Conservation (phyloP, 2,113 vertebrate species). For the Dascyllus trimaculatus region DNA sequence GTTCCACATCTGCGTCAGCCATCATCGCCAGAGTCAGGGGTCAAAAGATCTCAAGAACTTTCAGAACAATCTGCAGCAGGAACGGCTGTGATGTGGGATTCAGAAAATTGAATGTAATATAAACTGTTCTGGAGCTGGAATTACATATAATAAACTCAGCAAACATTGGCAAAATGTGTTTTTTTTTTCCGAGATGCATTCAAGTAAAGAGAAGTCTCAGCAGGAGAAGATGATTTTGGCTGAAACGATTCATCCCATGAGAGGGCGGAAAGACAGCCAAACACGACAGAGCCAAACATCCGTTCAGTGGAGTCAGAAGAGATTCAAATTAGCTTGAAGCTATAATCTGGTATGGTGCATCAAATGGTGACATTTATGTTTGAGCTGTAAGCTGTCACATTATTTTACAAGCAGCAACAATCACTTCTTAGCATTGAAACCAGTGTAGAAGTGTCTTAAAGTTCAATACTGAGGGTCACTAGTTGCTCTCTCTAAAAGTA, state of each 20-base stretch:
- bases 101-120: constrained; percentile 1
- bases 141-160: constrained; percentile 30
- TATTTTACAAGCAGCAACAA: too few species aligned
- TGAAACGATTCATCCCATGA: constrained; percentile 20
- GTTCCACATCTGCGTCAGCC: constrained; percentile 62
- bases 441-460: too few species aligned
- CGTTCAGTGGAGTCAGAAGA: constrained; percentile 16
- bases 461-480: neutral
- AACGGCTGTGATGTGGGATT: constrained; percentile 43
- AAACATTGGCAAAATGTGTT: constrained; percentile 4
- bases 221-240: constrained; percentile 36
- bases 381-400: too few species aligned
- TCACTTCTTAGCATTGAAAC: too few species aligned
- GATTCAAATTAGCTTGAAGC: too few species aligned
- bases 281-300: constrained; percentile 9
- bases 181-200: constrained; percentile 12
- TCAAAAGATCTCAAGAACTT: constrained; percentile 30
- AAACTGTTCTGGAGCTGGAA: constrained; percentile 35
- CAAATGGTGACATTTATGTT: too few species aligned
- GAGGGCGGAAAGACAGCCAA: constrained; percentile 16
- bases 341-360: too few species aligned
- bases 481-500: neutral
- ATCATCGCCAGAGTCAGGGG: constrained; percentile 49
- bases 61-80: constrained; percentile 16
- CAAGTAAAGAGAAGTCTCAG: constrained; percentile 38